Evolutionary conservation across 2,888 invertebrate species (phyloP), one percentile per base, ranked within the genome.

Genomic region (Apodemia mormo): DNA sequence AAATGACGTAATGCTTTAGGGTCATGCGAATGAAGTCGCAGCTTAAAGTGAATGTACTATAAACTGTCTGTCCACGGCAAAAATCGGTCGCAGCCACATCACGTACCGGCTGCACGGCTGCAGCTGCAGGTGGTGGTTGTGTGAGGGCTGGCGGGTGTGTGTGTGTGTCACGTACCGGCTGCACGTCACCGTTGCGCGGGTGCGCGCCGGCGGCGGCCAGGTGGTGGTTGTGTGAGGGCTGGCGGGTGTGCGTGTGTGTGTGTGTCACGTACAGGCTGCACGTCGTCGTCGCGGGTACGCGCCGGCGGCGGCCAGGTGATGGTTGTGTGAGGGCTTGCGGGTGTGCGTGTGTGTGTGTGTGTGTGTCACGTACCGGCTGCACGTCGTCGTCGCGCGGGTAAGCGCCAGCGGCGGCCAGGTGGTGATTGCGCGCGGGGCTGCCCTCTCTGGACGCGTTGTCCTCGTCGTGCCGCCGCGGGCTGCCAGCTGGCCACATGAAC

Each of bases 401-500:
- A 78, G 78, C 70, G 68, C 77, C 74, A 77, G 80, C 75, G 49
- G 75, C 72, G 68, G 72, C 70, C 66, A 75, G 75, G 66, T 77
- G 74, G 69, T 72, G 73, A 74, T 8, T 77, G 70, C 54, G 80
- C 81, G 68, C 80, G 68, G 78, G 76, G 80, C 80, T 74, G 76
- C 81, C 76, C 9, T 56, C 56, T 3, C 56, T 8, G 8, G 58
- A 58, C 10, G 58, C 30, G 30, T 58, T 58, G 58, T 79, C 82
- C 73, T 82, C 82, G 74, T 74, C 75, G 66, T 83, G 78, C 40
- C 85, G 80, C 72, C 83, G 79, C 76, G 85, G 82, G 66, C 77
- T 76, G 76, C 78, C 79, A 72, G 83, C 85, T 74, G 85, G 82
- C 88, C 88, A 90, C 87, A 90, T 89, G 89, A 98, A 97, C 84